A percentile compares a stretch with the other conserved stretches of the same genome.
phyloP scores from a whole-genome alignment of 2,797 vertebrate species.

The Bradypodion pumilum region DNA sequence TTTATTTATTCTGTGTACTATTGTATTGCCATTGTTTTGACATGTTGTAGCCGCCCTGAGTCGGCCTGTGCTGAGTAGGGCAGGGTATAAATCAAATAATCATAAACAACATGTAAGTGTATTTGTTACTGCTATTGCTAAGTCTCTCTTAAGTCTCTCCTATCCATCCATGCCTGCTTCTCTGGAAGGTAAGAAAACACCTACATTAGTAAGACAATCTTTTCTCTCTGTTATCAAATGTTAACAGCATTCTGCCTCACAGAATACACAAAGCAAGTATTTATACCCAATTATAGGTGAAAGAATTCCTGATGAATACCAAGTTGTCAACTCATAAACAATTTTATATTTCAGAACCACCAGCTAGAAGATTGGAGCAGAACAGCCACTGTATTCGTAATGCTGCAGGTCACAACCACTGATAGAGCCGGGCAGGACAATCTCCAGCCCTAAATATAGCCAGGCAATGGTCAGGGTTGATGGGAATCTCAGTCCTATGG shows the following conservation, averaged over 20 bases:
- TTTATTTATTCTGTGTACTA: too few relatives aligned
- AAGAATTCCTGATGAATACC: neutral
- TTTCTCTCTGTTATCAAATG: neutral
- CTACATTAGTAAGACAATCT: neutral
- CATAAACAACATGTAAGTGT: too few relatives aligned
- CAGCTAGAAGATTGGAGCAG: neutral
- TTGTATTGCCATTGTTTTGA: too few relatives aligned
- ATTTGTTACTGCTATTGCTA: too few relatives aligned
- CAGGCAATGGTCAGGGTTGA: neutral
- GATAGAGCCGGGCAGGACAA: neutral
- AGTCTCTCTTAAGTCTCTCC: neutral
- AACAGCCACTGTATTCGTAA: neutral
- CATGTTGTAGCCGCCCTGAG: too few relatives aligned
- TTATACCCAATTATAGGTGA: neutral
- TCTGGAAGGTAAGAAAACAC: neutral
- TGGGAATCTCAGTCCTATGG: neutral
- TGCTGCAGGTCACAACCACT: too few relatives aligned
- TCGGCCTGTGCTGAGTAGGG: too few relatives aligned
- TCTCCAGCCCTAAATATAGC: neutral
- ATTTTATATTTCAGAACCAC: neutral
- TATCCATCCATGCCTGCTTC: neutral
- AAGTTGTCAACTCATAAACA: neutral
- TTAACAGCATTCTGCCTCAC: neutral
- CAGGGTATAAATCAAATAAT: too few relatives aligned
- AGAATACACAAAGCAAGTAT: neutral